Evolutionary conservation across 2,113 vertebrate species (phyloP), one percentile per base, ranked within the genome.

Genomic region (Propithecus coquereli): DNA sequence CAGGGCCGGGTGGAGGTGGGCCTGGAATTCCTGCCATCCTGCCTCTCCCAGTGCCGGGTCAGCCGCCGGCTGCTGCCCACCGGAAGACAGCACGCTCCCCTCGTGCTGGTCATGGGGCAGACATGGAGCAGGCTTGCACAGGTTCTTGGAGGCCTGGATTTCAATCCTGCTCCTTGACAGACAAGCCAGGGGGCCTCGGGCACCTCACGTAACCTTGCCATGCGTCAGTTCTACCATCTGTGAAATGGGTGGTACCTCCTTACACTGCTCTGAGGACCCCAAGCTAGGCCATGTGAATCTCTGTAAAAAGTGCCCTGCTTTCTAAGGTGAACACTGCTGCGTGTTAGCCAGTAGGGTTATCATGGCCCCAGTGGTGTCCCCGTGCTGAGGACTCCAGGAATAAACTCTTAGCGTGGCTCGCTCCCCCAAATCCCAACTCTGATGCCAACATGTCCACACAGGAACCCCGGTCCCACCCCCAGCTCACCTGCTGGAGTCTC

Each of bases 91-190:
- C 2, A 6, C 30, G 79, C 45, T 18, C 32, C 5, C 45, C 25
- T 14, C 16, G 16, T 0, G 0, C 57, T 13, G 14, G 47, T 17
- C 57, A 18, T 3, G 32, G 30, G 50, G 9, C 5, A 0, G 1
- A 0, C 1, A 3, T 0, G 2, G 13, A 22, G 34, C 3, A 0
- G 43, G 34, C 34, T 0, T 0, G 0, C 3, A 4, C 13, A 7
- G 34, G 74, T 3, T 34, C 18, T 11, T 13, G 17, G 59, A 74
- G 73, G 1, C 10, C 32, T 23, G 0, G 4, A 40, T 9, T 43
- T 61, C 37, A 61, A 3, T 17, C 23, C n/a, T 23, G 25, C 54
- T 61, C 22, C n/a, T 57, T 8, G 12, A 2, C 8, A 52, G 50
- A 32, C 13, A 4, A 82, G 79, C 54, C 27, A 27, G 57, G 17